Evolutionary conservation across 2,113 vertebrate species (phyloP).

Genomic region (Fregetta grallaria): DNA sequence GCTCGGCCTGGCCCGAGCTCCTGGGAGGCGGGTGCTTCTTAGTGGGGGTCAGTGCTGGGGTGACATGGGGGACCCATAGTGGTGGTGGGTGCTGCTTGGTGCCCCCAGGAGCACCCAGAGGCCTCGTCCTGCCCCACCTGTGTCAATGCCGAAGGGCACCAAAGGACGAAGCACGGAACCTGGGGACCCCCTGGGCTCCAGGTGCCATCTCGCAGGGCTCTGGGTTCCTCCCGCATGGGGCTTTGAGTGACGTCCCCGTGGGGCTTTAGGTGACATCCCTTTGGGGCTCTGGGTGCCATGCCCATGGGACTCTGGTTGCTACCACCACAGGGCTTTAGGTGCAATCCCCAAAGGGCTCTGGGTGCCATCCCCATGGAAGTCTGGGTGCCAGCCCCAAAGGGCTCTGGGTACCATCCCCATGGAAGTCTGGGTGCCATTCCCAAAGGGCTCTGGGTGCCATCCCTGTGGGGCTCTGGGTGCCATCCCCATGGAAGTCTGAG

Average conservation of each 20-base stretch:
- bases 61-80: neutral
- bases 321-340: fast-evolving
- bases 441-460: neutral
- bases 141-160: fast-evolving
- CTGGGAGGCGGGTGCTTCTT: neutral
- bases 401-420: neutral
- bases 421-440: too few species aligned
- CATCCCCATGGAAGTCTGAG: neutral
- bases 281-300: fast-evolving
- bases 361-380: too few species aligned
- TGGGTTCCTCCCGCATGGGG: neutral
- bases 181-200: fast-evolving
- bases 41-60: neutral
- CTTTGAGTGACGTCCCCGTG: fast-evolving
- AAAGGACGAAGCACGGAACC: neutral
- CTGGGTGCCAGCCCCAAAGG: fast-evolving
- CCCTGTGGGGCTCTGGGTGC: neutral
- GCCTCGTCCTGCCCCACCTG: neutral
- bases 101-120: neutral
- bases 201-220: neutral
- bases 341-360: fast-evolving
- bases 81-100: neutral
- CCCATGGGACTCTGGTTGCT: fast-evolving
- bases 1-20: neutral
- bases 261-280: fast-evolving